These are phyloP conservation scores for Xyrauchen texanus DNA, from an alignment of 2,113 vertebrate species.

Conservation along the genomic window DNA sequence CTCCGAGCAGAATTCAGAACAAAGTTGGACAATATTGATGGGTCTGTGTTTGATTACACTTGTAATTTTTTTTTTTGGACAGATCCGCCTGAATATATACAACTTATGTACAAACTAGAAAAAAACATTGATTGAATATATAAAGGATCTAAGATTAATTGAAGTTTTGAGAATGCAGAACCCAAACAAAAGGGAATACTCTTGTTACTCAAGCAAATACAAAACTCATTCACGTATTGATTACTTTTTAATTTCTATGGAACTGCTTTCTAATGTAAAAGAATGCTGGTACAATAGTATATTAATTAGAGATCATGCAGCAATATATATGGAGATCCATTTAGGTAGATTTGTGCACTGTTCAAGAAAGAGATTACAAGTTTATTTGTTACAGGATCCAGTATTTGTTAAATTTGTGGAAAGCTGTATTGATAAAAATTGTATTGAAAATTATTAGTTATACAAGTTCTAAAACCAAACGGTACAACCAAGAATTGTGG, in stretches of 20 bases:
- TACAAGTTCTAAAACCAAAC: neutral
- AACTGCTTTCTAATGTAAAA: neutral
- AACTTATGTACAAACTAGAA: neutral
- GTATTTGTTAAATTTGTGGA: neutral
- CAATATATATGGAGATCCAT: conserved; percentile 2
- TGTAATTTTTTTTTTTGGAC: too few relatives aligned
- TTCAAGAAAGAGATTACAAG: neutral
- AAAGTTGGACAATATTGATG: conserved; percentile 28
- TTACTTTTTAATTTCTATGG: neutral
- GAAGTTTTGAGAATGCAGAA: conserved; percentile 8
- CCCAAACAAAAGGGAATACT: neutral
- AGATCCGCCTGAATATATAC: neutral
- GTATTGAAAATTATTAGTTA: conserved; percentile 1
- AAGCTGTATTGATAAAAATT: neutral
- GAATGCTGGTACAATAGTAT: conserved; percentile 21
- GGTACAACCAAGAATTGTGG: neutral
- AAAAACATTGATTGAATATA: neutral
- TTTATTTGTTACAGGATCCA: neutral
- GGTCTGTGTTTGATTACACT: too few relatives aligned
- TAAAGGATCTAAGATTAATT: conserved; percentile 5
- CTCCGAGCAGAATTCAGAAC: neutral
- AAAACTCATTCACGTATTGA: neutral
- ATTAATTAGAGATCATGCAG: conserved; percentile 35
- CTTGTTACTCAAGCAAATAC: neutral
- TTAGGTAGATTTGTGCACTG: neutral